These are phyloP conservation scores for Drosophila neocordata DNA, from an alignment of 1,140 invertebrate genomes.

Conservation along the genomic window DNA sequence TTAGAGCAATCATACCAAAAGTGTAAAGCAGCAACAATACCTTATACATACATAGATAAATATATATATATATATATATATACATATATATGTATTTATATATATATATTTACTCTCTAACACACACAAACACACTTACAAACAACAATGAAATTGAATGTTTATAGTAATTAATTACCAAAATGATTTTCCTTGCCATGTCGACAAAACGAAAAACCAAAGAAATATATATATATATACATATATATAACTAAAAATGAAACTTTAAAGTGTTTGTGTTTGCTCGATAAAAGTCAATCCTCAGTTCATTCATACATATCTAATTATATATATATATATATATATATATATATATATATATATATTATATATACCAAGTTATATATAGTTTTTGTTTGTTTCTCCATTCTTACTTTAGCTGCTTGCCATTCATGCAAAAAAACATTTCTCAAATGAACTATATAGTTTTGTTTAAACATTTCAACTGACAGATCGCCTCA, in stretches of 20 bases:
- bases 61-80: neutral
- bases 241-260: constrained; percentile 44
- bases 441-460: constrained; percentile 1
- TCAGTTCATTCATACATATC: constrained; percentile 37
- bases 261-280: constrained; percentile 74
- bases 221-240: constrained; percentile 48
- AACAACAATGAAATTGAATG: constrained; percentile 19
- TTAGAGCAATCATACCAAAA: constrained; percentile 43
- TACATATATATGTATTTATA: neutral
- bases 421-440: constrained; percentile 13
- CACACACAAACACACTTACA: constrained; percentile 14
- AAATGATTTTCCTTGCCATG: constrained; percentile 17
- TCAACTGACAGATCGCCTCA: constrained; percentile 3
- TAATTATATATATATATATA: neutral
- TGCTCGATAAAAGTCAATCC: constrained; percentile 62
- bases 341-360: too few relatives aligned
- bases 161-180: constrained; percentile 43
- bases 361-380: neutral
- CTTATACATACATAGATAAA: neutral
- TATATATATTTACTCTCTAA: neutral
- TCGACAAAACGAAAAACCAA: constrained; percentile 16
- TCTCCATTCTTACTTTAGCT: constrained; percentile 6
- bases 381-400: constrained; percentile 13
- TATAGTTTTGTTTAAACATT: constrained; percentile 3
- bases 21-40: constrained; percentile 40